Conservation (phyloP, 2,797 vertebrate species). For the Myoxocephalus aenaeus region DNA sequence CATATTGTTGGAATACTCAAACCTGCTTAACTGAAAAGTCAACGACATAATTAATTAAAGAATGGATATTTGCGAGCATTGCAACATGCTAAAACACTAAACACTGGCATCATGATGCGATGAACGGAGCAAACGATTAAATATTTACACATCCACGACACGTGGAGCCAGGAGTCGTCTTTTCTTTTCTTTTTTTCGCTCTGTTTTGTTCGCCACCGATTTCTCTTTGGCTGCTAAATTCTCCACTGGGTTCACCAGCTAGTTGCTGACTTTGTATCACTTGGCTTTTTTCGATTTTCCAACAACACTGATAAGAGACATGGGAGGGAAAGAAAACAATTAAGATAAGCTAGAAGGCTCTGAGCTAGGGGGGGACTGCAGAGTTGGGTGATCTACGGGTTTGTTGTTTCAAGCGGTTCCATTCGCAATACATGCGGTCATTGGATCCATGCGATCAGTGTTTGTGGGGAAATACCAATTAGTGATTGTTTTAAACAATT, state of each 20-base stretch:
- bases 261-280: not conserved
- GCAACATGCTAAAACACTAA: not conserved
- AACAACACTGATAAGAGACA: not conserved
- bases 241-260: not conserved
- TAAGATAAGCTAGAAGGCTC: no score
- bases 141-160: not conserved
- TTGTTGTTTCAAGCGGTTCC: not conserved
- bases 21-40: not conserved
- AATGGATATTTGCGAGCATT: not conserved
- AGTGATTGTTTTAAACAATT: not conserved
- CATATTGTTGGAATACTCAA: not conserved
- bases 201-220: constrained; percentile 4
- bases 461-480: not conserved
- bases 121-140: not conserved
- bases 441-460: not conserved
- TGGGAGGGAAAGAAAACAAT: not conserved
- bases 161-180: no score
- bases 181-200: not conserved
- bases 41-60: not conserved
- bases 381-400: not conserved
- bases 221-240: not conserved
- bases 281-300: not conserved
- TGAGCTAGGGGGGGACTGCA: not conserved
- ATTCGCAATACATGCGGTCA: not conserved
- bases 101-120: not conserved